phyloP scores from a whole-genome alignment of 2,797 vertebrate species.

The Sebastes nivosus region DNA sequence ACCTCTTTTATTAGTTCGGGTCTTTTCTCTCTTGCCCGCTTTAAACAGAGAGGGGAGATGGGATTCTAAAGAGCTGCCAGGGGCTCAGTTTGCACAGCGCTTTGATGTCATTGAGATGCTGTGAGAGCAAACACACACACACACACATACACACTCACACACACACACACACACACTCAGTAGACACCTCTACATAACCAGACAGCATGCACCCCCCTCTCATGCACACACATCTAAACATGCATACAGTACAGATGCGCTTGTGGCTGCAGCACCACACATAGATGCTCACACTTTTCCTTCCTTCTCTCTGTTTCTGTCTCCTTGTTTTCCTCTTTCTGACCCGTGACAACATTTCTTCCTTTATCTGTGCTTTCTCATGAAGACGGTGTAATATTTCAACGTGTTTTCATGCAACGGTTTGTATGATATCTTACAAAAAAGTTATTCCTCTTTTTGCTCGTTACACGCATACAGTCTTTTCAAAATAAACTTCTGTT shows the following conservation, averaged over 20 bases:
- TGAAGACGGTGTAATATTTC: background rate
- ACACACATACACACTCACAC: conserved; percentile 37
- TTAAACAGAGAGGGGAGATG: conserved; percentile 80
- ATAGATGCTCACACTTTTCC: conserved; percentile 25
- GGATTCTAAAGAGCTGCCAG: conserved; percentile 82
- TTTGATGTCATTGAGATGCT: conserved; percentile 85
- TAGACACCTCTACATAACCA: conserved; percentile 65
- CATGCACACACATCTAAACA: conserved; percentile 53
- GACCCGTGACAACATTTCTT: conserved; percentile 22
- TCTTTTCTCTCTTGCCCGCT: conserved; percentile 74
- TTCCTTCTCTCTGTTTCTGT: background rate
- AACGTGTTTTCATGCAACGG: background rate
- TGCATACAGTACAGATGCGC: conserved; percentile 42
- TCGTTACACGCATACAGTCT: too few relatives aligned
- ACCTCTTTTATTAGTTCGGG: conserved; percentile 77
- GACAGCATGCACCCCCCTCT: conserved; percentile 41
- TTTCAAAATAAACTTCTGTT: too few relatives aligned
- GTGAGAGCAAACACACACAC: conserved; percentile 73
- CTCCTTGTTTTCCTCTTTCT: conserved; percentile 25
- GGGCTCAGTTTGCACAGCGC: conserved; percentile 82
- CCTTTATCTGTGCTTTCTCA: background rate
- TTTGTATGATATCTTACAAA: too few relatives aligned
- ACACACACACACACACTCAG: conserved; percentile 29
- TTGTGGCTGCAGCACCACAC: conserved; percentile 51
- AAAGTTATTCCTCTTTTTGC: too few relatives aligned